Evolutionary conservation across 2,888 invertebrate genomes (phyloP), one percentile per base, ranked within the genome.

Genomic region (Sabellastarte sp.): DNA sequence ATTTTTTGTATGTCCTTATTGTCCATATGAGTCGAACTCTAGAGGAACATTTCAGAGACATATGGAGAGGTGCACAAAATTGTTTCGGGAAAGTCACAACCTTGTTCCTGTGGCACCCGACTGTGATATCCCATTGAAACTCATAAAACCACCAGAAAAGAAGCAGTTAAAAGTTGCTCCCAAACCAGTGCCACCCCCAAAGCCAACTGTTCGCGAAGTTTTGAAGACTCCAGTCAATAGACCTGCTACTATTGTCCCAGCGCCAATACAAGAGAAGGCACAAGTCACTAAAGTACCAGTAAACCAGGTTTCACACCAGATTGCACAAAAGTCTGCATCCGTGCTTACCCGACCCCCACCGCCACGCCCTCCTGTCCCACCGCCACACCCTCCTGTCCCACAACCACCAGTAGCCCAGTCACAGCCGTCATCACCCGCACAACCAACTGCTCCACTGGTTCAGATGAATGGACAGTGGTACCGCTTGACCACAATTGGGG

Each of bases 1-100:
- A 0, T 91, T 91, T 83, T 65, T 58, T 53, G 30, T 53, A 5
- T 68, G 65, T 33, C 61, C 60, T 5, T 92, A 93, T 79, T 96
- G 96, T 86, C 92, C 93, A 0, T 95, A 94, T 79, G 95, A 96
- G 83, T 26, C n/a, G 26, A 93, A 94, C 76, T 92, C 93, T 61
- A 95, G 93, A 84, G 92, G 92, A 32, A 94, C 94, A 84, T 85
- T 95, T 74, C 92, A 91, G 0, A 88, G 94, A 50, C 96, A 96
- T 86, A 88, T 91, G 71, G 88, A 92, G 66, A 90, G 93, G 1
- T 96, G 96, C 84, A 88, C 89, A 52, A 93, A 94, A 84, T 92
- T 93, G 80, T 95, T 93, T 85, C 90, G 92, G 81, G 91, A 93
- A 0, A 93, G 93, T 71, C 86, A 89, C 56, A 95, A 96, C 85